Percentiles rank a stretch among this genome's conserved stretches.
Evolutionary conservation across 2,888 invertebrate species (phyloP).

Genomic region (Zygogramma bicolorata): DNA sequence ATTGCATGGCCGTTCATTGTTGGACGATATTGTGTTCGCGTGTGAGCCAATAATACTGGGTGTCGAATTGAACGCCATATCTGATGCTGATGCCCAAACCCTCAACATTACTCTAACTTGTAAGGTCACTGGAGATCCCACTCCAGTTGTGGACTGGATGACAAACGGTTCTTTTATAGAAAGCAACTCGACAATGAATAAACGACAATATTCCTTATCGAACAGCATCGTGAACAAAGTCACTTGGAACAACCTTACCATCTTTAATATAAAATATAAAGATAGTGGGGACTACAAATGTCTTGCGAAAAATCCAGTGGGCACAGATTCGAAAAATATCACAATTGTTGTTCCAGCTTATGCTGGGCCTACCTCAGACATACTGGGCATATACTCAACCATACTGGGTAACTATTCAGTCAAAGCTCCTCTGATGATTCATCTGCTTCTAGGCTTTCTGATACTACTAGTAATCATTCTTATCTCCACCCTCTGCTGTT

Average conservation of each 20-base stretch:
- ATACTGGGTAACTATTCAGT: no score
- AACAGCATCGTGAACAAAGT: constrained; percentile 53
- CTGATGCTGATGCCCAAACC: constrained; percentile 73
- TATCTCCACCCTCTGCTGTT: constrained; percentile 63
- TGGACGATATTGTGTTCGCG: constrained; percentile 83
- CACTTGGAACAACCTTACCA: constrained; percentile 73
- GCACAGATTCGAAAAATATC: constrained; percentile 81
- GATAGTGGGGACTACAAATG: constrained; percentile 74
- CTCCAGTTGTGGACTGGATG: constrained; percentile 82
- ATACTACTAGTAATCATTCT: constrained; percentile 68
- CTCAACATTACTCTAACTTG: constrained; percentile 81
- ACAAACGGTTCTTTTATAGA: constrained; percentile 75
- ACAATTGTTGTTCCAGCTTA: constrained; percentile 68
- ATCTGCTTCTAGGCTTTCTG: constrained; percentile 66
- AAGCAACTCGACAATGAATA: constrained; percentile 66
- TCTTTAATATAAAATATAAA: constrained; percentile 66
- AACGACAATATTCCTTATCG: constrained; percentile 66
- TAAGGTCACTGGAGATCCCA: constrained; percentile 78
- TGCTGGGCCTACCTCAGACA: constrained; percentile 57
- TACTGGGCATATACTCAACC: constrained; percentile 47
- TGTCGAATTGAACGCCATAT: constrained; percentile 29
- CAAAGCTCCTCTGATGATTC: constrained; percentile 68
- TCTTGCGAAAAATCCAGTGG: constrained; percentile 85
- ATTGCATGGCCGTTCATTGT: constrained; percentile 80
- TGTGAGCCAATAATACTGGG: constrained; percentile 83